Percentiles rank a stretch among this genome's conserved stretches.
Evolutionary conservation across 1,140 invertebrate genomes (phyloP).

Genomic region (Lepidotrigona ventralis): DNA sequence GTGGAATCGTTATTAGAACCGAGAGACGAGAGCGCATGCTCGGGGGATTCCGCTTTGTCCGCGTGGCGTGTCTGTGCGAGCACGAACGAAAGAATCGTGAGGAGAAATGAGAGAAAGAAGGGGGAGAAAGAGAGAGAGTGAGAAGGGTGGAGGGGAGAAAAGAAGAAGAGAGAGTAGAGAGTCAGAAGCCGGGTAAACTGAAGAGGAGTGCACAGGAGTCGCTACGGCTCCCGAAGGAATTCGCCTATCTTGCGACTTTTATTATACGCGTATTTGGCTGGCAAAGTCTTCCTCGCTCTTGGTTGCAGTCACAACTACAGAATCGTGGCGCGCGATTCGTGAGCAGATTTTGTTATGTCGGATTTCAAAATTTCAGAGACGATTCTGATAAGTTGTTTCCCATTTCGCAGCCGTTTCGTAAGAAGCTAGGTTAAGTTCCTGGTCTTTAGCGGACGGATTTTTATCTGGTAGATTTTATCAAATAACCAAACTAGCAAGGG

Average conservation of each 20-base stretch:
- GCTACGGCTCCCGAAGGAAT: constrained; percentile 67
- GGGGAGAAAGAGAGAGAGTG: neutral
- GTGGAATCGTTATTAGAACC: constrained; percentile 77
- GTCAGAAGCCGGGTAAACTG: neutral
- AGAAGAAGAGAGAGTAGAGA: neutral
- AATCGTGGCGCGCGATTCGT: neutral
- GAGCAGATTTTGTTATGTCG: constrained; percentile 36
- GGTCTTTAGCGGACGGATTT: neutral
- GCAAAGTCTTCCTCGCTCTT: constrained; percentile 39
- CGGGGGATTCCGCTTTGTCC: constrained; percentile 73
- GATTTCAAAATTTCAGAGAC: neutral
- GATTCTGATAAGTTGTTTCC: neutral
- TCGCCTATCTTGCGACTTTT: constrained; percentile 73
- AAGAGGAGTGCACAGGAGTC: neutral
- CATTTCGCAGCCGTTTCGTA: neutral
- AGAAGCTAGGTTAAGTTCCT: no score
- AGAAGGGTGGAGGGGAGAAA: no score
- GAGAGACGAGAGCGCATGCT: constrained; percentile 73
- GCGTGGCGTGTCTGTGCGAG: constrained; percentile 41
- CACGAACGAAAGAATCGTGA: constrained; percentile 3
- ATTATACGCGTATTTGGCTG: constrained; percentile 67
- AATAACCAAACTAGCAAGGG: neutral
- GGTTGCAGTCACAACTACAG: constrained; percentile 23
- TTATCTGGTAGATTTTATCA: neutral
- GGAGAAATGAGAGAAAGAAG: neutral